Base-by-base conservation (phyloP, 2,797 vertebrate species). In the Notolepis coatsorum region DNA sequence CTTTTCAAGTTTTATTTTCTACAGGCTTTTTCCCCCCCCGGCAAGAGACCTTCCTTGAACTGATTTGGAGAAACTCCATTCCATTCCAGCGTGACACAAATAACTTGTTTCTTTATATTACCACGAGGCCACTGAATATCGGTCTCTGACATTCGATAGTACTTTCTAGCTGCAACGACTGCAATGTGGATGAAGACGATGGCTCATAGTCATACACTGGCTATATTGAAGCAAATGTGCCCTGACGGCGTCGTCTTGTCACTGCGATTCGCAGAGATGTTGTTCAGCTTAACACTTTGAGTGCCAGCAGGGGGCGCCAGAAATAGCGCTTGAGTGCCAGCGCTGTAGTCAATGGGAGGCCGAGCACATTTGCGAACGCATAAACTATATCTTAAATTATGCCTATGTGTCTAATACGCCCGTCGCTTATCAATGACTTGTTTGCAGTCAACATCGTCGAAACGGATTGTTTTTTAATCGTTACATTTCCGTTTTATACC, bases 1-100 rank as follows among this genome's bases (percentile, higher is more conserved):
- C 43, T 50, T n/a, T 69, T 71, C 37, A 74, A 48, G 31, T 73
- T 71, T 72, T 54, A 56, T 63, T 80, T 73, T 23, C 55, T 30
- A 55, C 51, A 27, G 9, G 55, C 42, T 45, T 38, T 53, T 55
- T 50, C 49, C 68, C 48, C 54, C 41, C 45, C n/a, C 25, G 58
- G 43, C 28, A 38, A 17, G 27, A 64, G 57, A 24, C n/a, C 15
- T 61, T 55, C 61, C 50, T 38, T 31, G 13, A 21, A 61, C 61
- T 57, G 43, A 74, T 59, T 65, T 58, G 28, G 35, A 51, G 47
- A 59, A 53, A 60, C n/a, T n/a, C 21, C 37, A 56, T 18, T 62
- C 9, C 2, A 1, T 58, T 49, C 46, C 30, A 1, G 15, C 35
- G 9, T 42, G 33, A 55, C 49, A 49, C 38, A 75, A 57, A 56